Evolutionary conservation across 1,140 invertebrate species (phyloP).

Genomic region (Antheraea mylitta): DNA sequence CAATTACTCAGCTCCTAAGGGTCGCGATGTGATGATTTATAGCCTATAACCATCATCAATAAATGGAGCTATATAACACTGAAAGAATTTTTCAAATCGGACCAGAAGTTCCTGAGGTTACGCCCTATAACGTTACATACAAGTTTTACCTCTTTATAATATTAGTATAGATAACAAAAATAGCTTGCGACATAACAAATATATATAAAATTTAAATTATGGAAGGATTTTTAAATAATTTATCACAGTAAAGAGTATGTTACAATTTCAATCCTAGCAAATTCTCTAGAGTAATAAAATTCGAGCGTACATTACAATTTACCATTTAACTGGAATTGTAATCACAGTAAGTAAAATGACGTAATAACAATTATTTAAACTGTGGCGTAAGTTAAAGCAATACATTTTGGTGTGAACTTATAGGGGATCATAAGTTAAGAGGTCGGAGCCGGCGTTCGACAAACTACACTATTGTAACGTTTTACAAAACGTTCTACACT

Average conservation of each 20-base stretch:
- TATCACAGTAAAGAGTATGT: not conserved
- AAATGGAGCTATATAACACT: no score
- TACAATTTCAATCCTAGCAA: not conserved
- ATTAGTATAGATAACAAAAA: no score
- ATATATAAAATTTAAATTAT: no score
- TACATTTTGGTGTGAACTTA: conserved; percentile 39
- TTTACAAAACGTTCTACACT: conserved; percentile 28
- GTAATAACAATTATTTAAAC: conserved; percentile 13
- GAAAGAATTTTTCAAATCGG: no score
- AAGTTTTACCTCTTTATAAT: no score
- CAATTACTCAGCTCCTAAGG: no score
- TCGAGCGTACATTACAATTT: not conserved
- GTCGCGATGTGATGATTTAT: no score
- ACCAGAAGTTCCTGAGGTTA: no score
- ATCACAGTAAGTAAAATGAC: conserved; percentile 1
- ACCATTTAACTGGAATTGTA: not conserved
- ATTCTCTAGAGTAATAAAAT: not conserved
- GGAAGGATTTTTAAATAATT: not conserved
- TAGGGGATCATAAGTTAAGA: conserved; percentile 41
- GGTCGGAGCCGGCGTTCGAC: conserved; percentile 48
- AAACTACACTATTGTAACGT: conserved; percentile 48
- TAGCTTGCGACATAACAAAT: no score
- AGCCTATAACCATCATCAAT: no score
- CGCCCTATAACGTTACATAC: no score
- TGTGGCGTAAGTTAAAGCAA: conserved; percentile 12